Evolutionary conservation across 2,888 invertebrate species (phyloP).

Genomic region (Ichneumoninae sp.): DNA sequence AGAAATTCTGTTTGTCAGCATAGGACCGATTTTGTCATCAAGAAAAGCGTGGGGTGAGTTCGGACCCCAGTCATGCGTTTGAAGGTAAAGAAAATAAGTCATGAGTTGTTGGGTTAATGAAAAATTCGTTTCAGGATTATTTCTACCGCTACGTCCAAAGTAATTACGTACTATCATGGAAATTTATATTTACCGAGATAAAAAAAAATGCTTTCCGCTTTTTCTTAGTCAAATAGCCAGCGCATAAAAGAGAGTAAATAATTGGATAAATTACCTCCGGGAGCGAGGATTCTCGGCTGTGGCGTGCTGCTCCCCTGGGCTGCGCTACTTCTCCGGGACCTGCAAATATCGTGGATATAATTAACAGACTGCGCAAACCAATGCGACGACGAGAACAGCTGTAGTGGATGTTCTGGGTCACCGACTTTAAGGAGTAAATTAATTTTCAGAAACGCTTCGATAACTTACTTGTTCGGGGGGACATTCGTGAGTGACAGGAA

Average conservation of each 20-base stretch:
- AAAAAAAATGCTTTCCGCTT: not conserved
- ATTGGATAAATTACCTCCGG: conserved; percentile 87
- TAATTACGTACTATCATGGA: not conserved
- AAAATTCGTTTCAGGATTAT: not conserved
- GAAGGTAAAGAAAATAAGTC: no score
- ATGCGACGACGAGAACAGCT: not conserved
- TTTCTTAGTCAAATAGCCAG: not conserved
- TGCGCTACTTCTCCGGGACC: conserved; percentile 92
- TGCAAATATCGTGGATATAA: conserved; percentile 83
- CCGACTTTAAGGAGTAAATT: not conserved
- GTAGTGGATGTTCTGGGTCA: not conserved
- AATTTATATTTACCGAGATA: not conserved
- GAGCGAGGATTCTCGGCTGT: conserved; percentile 90
- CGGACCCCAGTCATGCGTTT: no score
- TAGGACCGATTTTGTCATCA: no score
- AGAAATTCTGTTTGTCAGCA: no score
- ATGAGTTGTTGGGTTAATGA: not conserved
- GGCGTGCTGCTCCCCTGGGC: conserved; percentile 90
- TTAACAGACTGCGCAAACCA: conserved; percentile 18
- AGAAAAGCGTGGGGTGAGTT: no score
- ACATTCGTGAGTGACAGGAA: conserved; percentile 99
- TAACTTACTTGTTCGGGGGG: conserved; percentile 93
- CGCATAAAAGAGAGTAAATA: not conserved
- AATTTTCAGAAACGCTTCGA: not conserved
- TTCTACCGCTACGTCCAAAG: not conserved